phyloP scores from a whole-genome alignment of 2,113 vertebrate species.

The Rhabdomys dilectus region DNA sequence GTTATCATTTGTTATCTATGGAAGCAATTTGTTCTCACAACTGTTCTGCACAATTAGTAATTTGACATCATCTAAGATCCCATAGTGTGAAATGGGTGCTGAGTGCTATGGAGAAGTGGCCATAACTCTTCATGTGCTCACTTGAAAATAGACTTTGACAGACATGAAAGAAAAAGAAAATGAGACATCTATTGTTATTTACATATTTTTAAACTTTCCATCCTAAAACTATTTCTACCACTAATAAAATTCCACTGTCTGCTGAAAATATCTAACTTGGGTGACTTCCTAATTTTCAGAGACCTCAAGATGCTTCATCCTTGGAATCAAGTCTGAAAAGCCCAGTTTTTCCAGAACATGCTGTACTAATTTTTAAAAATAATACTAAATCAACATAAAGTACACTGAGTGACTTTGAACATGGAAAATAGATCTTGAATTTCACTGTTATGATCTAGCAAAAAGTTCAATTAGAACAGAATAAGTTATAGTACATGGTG shows the following conservation, averaged over 20 bases:
- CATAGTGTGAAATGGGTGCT: background rate
- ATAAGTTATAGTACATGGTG: background rate
- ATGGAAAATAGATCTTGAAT: slow-evolving; percentile 36
- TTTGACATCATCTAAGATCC: slow-evolving; percentile 12
- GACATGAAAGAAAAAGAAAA: slow-evolving; percentile 31
- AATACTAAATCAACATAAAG: background rate
- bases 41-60: slow-evolving; percentile 7
- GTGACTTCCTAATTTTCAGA: slow-evolving; percentile 45
- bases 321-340: slow-evolving; percentile 44
- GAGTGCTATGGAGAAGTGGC: background rate
- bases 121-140: background rate
- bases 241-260: slow-evolving; percentile 21
- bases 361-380: slow-evolving; percentile 12
- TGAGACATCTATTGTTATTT: slow-evolving; percentile 2
- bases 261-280: slow-evolving; percentile 35
- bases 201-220: slow-evolving; percentile 53
- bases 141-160: slow-evolving; percentile 32
- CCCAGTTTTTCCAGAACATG: background rate
- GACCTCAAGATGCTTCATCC: background rate
- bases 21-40: background rate
- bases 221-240: slow-evolving; percentile 57
- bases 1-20: slow-evolving; percentile 28
- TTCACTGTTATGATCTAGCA: background rate
- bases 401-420: slow-evolving; percentile 22
- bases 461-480: slow-evolving; percentile 7